Evolutionary conservation across 2,888 invertebrate genomes (phyloP), one percentile per base, ranked within the genome.

Genomic region (Drosophila formosana): DNA sequence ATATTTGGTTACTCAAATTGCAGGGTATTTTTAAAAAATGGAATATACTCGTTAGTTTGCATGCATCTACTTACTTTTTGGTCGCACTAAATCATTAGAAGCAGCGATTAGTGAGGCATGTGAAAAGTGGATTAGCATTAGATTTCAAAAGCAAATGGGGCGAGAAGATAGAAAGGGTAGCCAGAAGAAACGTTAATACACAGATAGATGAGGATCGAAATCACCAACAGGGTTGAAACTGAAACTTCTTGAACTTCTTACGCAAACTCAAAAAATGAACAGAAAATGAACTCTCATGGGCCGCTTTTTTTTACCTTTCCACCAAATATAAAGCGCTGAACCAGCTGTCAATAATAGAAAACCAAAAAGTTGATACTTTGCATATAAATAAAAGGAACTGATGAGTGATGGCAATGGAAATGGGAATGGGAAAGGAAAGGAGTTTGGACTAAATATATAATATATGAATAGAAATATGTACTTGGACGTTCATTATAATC

Each of bases 11-110:
- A 13, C 2, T 13, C 6, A 39, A 13, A 18, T 30, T 41, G 41
- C 28, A 18, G 41, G 28, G 13, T 23, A 34, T 25, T 25, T 23
- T 0, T 1, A 25, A 13, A 32, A 34, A 13, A 2, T 26, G 18
- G 37, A 52, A 37, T 39, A 9, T 2, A 41, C 46, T 30, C 26
- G 26, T 71, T 28, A 11, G 39, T 26, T n/a, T 9, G 23, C 79
- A 63, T 78, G 74, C 75, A 56, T 70, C 73, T 90, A 90, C 90
- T 91, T 91, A 91, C 90, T 91, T 89, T 87, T 91, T 76, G 91
- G 91, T 43, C 90, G 90, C 80, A 91, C 90, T 90, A 84, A 60
- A 70, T 58, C 5, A 39, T 67, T 70, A 65, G 51, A 71, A 75
- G 70, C 83, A 52, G 65, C 53, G 47, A 41, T 77, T 80, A 66